Conservation (phyloP, 2,113 vertebrate genomes). For the Nettapus auritus region DNA sequence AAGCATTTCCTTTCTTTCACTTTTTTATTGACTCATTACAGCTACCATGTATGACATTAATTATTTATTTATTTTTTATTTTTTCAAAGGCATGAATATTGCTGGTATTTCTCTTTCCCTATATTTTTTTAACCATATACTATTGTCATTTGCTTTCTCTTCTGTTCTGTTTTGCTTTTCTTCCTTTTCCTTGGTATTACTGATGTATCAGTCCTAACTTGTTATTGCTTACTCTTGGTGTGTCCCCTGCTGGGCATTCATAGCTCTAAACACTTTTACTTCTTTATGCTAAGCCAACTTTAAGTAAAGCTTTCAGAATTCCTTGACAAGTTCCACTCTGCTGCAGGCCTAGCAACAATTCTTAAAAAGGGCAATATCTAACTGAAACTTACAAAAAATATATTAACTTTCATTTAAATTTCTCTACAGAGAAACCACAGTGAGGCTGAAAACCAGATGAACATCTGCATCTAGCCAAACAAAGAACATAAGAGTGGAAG, state of each 20-base stretch:
- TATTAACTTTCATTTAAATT: slow-evolving; percentile 62
- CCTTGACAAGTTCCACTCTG: slow-evolving; percentile 3
- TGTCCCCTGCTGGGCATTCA: not conserved
- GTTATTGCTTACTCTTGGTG: not conserved
- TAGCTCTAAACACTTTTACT: not conserved
- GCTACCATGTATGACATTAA: not conserved
- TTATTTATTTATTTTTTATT: not conserved
- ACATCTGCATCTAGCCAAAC: slow-evolving; percentile 51
- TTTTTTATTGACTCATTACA: not conserved
- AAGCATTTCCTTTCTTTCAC: not conserved
- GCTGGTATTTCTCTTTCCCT: not conserved
- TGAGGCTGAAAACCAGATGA: slow-evolving; percentile 45
- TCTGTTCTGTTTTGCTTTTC: not conserved
- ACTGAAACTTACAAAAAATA: slow-evolving; percentile 37
- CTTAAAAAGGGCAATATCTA: slow-evolving; percentile 35
- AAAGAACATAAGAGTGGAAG: slow-evolving; percentile 32
- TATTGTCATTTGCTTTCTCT: not conserved
- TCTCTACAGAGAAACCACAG: slow-evolving; percentile 62
- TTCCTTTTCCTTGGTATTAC: not conserved
- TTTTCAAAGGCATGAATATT: not conserved
- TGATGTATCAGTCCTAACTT: not conserved
- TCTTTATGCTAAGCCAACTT: not conserved
- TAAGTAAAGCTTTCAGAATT: not conserved
- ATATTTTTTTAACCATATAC: not conserved
- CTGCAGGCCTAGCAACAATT: slow-evolving; percentile 5